These are phyloP conservation scores for Bathynomus jamesi DNA, from an alignment of 1,140 invertebrate species.

Conservation along the genomic window DNA sequence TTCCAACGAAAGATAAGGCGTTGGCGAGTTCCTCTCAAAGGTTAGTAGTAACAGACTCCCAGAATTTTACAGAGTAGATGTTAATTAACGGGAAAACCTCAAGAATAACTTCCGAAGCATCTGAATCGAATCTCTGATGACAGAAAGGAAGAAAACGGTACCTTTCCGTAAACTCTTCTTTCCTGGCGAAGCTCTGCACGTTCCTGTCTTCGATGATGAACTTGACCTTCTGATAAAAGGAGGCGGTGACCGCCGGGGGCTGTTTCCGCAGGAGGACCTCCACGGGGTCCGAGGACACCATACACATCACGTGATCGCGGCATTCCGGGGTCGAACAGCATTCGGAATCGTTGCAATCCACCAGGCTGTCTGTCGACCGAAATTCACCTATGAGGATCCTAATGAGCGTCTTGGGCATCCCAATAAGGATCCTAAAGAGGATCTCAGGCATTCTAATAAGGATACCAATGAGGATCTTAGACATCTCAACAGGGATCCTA, in stretches of 20 bases:
- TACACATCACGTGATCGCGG: conserved; percentile 82
- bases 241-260: conserved; percentile 88
- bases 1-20: no score
- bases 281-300: conserved; percentile 87
- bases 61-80: not conserved
- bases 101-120: not conserved
- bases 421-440: no score
- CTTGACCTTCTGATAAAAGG: conserved; percentile 95
- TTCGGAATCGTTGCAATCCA: conserved; percentile 96
- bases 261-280: conserved; percentile 91
- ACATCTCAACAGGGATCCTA: no score
- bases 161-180: conserved; percentile 96
- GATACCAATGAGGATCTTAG: no score
- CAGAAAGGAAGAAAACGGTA: conserved; percentile 53
- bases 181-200: conserved; percentile 94
- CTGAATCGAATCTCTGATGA: not conserved
- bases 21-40: no score
- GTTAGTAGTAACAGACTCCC: no score
- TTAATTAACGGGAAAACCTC: not conserved
- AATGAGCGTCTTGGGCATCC: no score
- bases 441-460: no score
- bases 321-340: conserved; percentile 75
- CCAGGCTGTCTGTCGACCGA: conserved; percentile 98
- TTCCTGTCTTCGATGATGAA: conserved; percentile 98
- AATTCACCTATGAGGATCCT: no score